Conservation (phyloP, 2,113 vertebrate genomes). For the Garra rufa region DNA sequence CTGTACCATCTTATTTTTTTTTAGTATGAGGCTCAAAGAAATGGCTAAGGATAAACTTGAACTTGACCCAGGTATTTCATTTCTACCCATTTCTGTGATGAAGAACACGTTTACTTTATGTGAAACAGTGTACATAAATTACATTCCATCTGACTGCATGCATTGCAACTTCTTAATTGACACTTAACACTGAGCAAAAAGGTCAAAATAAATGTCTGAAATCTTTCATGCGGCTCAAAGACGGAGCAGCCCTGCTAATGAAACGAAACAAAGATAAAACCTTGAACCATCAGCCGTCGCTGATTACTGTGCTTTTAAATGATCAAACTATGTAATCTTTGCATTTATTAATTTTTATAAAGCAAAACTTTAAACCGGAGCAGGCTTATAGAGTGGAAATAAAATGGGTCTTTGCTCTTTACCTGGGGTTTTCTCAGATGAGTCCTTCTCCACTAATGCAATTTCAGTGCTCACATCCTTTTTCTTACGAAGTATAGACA, state of each 20-base stretch:
- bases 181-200: constrained; percentile 5
- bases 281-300: constrained; percentile 7
- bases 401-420: constrained; percentile 39
- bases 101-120: neutral
- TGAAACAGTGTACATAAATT: constrained; percentile 19
- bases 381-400: constrained; percentile 1
- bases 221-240: neutral
- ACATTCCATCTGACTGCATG: neutral
- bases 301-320: neutral
- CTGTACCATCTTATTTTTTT: neutral
- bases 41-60: constrained; percentile 26
- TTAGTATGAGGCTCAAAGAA: constrained; percentile 11
- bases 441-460: constrained; percentile 79
- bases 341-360: neutral
- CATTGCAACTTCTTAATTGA: neutral
- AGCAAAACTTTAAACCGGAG: neutral
- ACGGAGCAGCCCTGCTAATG: neutral
- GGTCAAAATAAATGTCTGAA: neutral
- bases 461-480: constrained; percentile 74
- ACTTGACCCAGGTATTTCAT: constrained; percentile 34
- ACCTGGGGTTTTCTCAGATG: constrained; percentile 81
- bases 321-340: neutral
- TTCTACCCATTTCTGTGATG: neutral
- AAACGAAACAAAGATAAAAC: neutral
- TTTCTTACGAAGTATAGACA: constrained; percentile 89